Conservation (phyloP, 2,888 invertebrate genomes). For the Autographa gamma region DNA sequence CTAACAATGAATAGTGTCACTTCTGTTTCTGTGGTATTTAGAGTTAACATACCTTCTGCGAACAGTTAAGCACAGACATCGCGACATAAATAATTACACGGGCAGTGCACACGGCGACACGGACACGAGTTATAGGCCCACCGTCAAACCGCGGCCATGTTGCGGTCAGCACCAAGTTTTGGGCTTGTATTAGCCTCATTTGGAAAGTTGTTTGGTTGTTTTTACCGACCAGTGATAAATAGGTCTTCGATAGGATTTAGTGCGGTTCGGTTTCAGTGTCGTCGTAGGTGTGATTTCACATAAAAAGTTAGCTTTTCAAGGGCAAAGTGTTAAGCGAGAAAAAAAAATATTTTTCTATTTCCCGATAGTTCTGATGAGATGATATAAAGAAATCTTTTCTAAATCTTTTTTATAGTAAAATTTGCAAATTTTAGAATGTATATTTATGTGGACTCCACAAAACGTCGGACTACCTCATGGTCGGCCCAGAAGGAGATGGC, state of each 20-base stretch:
- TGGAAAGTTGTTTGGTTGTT: slow-evolving; percentile 23
- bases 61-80: slow-evolving; percentile 53
- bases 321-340: too few species aligned
- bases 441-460: too few species aligned
- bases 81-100: slow-evolving; percentile 79
- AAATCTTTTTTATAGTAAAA: too few species aligned
- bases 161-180: slow-evolving; percentile 46
- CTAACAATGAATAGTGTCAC: not conserved
- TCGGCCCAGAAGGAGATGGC: too few species aligned
- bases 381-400: too few species aligned
- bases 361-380: too few species aligned
- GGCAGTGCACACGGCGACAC: slow-evolving; percentile 65
- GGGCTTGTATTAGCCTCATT: slow-evolving; percentile 37
- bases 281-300: not conserved
- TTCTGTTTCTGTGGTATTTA: slow-evolving; percentile 23
- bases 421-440: too few species aligned
- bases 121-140: slow-evolving; percentile 65
- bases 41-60: slow-evolving; percentile 40
- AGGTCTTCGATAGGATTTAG: slow-evolving; percentile 1
- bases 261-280: not conserved
- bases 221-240: slow-evolving; percentile 11
- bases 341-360: too few species aligned
- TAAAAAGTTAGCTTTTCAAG: not conserved
- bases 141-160: slow-evolving; percentile 46
- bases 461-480: too few species aligned